These are phyloP conservation scores for Macaca fascicularis DNA, from an alignment of 2,113 vertebrate species.

Conservation along the genomic window T2T-MFA8v1.1 NC_088377.1:163180001-163180500, in stretches of 20 bases:
- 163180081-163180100: background rate
- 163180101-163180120: background rate
- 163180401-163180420: too few relatives aligned
- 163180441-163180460: too few relatives aligned
- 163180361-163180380: too few relatives aligned
- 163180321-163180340: too few relatives aligned
- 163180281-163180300: too few relatives aligned
- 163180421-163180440: too few relatives aligned
- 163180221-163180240: background rate
- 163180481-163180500: too few relatives aligned
- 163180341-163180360: too few relatives aligned
- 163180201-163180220: background rate
- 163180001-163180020: background rate
- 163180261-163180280: background rate
- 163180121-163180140: background rate
- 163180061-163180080: background rate
- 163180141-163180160: background rate
- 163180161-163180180: background rate
- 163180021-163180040: background rate
- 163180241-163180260: background rate
- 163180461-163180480: too few relatives aligned
- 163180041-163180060: background rate
- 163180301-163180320: too few relatives aligned
- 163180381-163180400: too few relatives aligned
- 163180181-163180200: background rate